Base-by-base conservation (phyloP, 2,888 invertebrate species). In the Lissocephala sabroskyi region DNA sequence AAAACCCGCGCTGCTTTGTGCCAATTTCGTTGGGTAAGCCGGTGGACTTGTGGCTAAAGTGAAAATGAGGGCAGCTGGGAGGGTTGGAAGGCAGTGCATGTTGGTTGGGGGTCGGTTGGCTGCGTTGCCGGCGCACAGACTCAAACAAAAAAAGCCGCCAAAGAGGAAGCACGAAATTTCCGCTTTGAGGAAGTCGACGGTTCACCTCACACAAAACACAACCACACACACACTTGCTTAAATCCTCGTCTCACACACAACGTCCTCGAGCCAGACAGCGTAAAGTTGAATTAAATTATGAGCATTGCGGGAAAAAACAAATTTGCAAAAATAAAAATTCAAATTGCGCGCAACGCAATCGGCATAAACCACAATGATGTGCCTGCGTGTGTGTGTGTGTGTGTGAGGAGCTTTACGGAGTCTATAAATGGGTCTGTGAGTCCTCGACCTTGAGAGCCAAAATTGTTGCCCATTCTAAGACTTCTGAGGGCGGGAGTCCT, bases 261-360 rank as follows among this genome's bases (percentile, higher is more conserved):
- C n/a, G n/a, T n/a, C n/a, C n/a, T 30, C 30, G 3, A 7, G 9
- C 16, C 13, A 16, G 35, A 35, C n/a, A 35, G 16, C 16, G 16
- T 3, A 59, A 65, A 54, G 43, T 65, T 49, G 56, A 62, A 62
- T 64, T 62, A 66, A 64, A 63, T 59, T 66, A 66, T 59, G 59
- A n/a, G 56, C 53, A 41, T 49, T 44, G 52, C 41, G 49, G 53
- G 43, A 47, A 56, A n/a, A n/a, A 64, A 62, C 62, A 66, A 64
- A 64, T 66, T 62, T 41, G 49, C 54, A 56, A 59, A 56, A 59
- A 66, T 62, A 54, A 54, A 63, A 62, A 66, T 62, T 55, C 62
- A 59, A 62, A 66, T 59, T 66, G 62, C 62, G 63, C 52, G 56
- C 46, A 44, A 53, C 56, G 56, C 49, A 59, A 53, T 49, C 50